These are phyloP conservation scores for Apotomis turbidana DNA, from an alignment of 2,888 invertebrate species.

Conservation along the genomic window DNA sequence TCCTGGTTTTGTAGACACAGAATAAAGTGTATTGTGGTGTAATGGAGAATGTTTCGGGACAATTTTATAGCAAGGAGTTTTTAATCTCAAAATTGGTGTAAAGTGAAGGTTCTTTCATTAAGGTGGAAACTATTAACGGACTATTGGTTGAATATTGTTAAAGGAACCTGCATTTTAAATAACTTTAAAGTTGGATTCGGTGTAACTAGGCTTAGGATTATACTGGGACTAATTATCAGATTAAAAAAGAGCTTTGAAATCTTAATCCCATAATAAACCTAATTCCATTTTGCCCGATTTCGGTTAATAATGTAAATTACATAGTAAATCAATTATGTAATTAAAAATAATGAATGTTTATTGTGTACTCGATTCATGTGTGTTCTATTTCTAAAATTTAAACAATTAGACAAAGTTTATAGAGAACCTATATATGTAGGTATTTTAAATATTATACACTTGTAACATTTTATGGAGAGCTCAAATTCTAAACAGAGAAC, in stretches of 20 bases:
- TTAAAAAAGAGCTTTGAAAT: background rate
- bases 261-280: background rate
- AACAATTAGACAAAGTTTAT: slow-evolving; percentile 34
- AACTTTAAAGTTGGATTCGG: background rate
- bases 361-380: slow-evolving; percentile 36
- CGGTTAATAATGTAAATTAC: slow-evolving; percentile 9
- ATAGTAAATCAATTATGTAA: slow-evolving; percentile 29
- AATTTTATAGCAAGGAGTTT: background rate
- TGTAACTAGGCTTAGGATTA: background rate
- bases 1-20: slow-evolving; percentile 3
- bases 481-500: slow-evolving; percentile 65
- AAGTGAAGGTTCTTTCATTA: background rate
- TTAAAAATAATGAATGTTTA: slow-evolving; percentile 34
- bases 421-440: slow-evolving; percentile 39
- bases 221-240: background rate
- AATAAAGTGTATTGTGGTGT: background rate
- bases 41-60: background rate
- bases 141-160: slow-evolving; percentile 1
- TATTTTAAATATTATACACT: slow-evolving; percentile 47
- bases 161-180: slow-evolving; percentile 9
- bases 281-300: background rate
- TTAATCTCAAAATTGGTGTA: background rate
- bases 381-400: slow-evolving; percentile 34
- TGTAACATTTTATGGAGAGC: slow-evolving; percentile 60
- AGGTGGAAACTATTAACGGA: slow-evolving; percentile 4